These are phyloP conservation scores for Aplodontia rufa DNA, from an alignment of 2,113 vertebrate genomes.

Conservation along the genomic window DNA sequence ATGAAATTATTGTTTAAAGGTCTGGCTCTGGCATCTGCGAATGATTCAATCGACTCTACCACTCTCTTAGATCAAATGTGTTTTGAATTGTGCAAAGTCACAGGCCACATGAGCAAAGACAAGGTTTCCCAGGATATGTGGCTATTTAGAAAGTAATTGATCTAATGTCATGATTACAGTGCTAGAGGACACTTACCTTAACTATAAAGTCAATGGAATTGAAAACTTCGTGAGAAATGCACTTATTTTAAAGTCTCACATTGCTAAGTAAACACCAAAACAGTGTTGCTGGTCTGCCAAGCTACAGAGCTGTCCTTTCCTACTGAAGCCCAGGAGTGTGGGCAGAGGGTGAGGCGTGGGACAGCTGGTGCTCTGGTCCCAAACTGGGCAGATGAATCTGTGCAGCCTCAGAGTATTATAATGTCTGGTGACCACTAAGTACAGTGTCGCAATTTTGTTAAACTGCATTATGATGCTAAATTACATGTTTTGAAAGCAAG, in stretches of 20 bases:
- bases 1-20: not conserved
- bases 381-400: rapidly evolving
- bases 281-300: not conserved
- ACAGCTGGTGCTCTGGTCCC: no score
- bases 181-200: not conserved
- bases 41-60: not conserved
- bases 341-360: rapidly evolving
- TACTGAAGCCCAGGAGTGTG: rapidly evolving
- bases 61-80: not conserved
- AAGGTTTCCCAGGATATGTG: not conserved
- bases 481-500: conserved; percentile 33
- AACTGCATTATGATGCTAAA: conserved; percentile 38
- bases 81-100: not conserved
- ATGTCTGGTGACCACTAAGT: not conserved
- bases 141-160: conserved; percentile 13
- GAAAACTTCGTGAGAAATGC: not conserved
- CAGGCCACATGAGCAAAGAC: not conserved
- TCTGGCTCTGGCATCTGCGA: not conserved
- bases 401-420: not conserved
- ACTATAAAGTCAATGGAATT: not conserved
- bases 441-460: not conserved
- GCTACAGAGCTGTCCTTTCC: not conserved
- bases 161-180: not conserved
- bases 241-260: not conserved
- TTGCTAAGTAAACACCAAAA: not conserved